Percentiles rank a stretch among this genome's conserved stretches.
Conservation (phyloP, 2,797 vertebrate species). For the Pipistrellus nathusii region DNA sequence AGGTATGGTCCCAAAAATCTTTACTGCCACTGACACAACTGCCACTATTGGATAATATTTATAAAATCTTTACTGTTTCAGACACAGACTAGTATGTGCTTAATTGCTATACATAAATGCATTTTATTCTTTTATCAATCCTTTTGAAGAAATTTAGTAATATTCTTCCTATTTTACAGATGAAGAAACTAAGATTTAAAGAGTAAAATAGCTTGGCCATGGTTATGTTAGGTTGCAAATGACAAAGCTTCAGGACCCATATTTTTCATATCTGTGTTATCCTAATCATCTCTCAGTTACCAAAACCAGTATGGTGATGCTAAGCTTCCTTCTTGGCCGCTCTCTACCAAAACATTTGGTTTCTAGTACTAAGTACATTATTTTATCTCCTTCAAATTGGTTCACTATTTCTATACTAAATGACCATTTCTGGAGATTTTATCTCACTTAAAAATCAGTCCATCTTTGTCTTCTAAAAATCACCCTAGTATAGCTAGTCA, state of each 20-base stretch:
- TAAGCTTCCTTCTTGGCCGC: neutral
- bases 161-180: neutral
- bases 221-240: neutral
- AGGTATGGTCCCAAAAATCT: neutral
- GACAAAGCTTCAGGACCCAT: neutral
- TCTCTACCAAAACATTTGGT: neutral
- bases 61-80: neutral
- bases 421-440: neutral
- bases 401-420: constrained; percentile 9
- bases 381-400: neutral
- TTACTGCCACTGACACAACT: neutral
- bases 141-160: neutral
- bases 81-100: neutral
- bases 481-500: neutral
- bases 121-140: neutral
- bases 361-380: neutral
- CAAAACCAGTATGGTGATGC: neutral
- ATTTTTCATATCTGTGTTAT: neutral
- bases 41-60: neutral
- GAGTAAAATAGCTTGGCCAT: neutral
- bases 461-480: neutral
- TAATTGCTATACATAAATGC: neutral
- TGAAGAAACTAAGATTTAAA: constrained; percentile 39
- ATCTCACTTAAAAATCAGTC: neutral
- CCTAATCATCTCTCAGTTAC: neutral